These are phyloP conservation scores for Macrosiphum euphorbiae DNA, from an alignment of 2,888 invertebrate genomes.

Conservation along the genomic window DNA sequence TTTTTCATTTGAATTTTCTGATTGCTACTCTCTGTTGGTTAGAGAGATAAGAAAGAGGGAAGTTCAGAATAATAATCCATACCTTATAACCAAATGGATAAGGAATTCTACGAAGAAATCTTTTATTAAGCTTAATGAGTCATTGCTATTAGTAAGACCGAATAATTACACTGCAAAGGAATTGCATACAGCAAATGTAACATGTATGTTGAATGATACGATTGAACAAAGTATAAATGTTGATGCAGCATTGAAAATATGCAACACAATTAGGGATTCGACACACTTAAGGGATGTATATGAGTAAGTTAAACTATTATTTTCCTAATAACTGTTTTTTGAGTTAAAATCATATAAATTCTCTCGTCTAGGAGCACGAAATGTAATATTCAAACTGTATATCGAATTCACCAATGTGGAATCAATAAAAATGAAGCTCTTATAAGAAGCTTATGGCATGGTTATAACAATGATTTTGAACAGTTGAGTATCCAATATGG, in stretches of 20 bases:
- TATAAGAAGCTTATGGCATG: not conserved
- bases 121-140: too few species aligned
- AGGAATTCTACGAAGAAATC: not conserved
- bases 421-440: not conserved
- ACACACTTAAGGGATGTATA: not conserved
- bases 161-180: too few species aligned
- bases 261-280: not conserved
- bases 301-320: too few species aligned
- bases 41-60: not conserved
- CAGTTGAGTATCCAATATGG: too few species aligned
- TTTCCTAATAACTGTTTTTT: not conserved
- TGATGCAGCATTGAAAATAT: not conserved
- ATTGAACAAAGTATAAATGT: not conserved
- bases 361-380: too few species aligned
- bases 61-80: not conserved
- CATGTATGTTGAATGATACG: not conserved
- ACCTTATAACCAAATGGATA: not conserved
- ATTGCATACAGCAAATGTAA: not conserved
- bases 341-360: not conserved
- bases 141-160: too few species aligned
- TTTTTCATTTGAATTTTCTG: not conserved
- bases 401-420: not conserved
- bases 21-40: not conserved
- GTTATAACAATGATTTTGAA: not conserved
- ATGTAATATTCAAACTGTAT: not conserved